Evolutionary conservation across 2,113 vertebrate genomes (phyloP).

Genomic region (Micronycteris hirsuta): DNA sequence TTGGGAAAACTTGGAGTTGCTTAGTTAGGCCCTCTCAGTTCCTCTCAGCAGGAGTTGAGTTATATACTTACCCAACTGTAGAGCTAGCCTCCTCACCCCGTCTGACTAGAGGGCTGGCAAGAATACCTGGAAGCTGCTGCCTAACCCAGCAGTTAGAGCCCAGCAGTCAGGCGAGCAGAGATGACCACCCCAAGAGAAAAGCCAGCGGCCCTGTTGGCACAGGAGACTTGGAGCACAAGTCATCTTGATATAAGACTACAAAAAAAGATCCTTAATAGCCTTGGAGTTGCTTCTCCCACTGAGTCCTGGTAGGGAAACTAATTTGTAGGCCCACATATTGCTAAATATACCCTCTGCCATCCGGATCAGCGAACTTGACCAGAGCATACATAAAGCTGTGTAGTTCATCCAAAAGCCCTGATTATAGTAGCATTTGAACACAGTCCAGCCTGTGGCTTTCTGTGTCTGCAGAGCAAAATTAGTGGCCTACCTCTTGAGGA

Average conservation of each 20-base stretch:
- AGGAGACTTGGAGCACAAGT: not conserved
- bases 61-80: not conserved
- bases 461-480: not conserved
- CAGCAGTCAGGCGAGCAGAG: not conserved
- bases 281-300: not conserved
- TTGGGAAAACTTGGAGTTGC: not conserved
- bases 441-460: not conserved
- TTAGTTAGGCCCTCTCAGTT: not conserved
- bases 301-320: not conserved
- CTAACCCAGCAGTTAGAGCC: not conserved
- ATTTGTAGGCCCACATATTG: not conserved
- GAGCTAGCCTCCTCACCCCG: not conserved
- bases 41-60: not conserved
- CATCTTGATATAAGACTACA: not conserved
- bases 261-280: not conserved
- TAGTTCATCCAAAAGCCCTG: not conserved
- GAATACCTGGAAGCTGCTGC: not conserved
- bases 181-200: not conserved
- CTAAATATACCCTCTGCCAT: not conserved
- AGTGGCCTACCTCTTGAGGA: not conserved
- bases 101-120: not conserved
- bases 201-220: not conserved
- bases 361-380: not conserved
- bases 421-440: not conserved
- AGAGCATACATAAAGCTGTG: not conserved